Evolutionary conservation across 2,113 vertebrate species (phyloP), one percentile per base, ranked within the genome.

Genomic region (Leucoraja erinaceus): DNA sequence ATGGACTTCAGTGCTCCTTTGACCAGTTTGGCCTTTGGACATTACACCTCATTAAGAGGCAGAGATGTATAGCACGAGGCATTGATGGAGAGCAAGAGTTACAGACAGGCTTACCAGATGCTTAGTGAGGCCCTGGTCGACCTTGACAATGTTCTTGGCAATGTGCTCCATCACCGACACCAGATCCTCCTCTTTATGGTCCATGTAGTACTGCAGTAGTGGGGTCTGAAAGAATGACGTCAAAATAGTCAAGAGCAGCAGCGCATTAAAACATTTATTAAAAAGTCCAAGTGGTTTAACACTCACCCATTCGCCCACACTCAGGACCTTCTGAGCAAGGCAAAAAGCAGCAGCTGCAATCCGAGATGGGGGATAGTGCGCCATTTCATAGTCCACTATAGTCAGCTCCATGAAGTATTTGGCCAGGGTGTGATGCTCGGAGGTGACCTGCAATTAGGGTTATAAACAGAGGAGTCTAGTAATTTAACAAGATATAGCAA

Each of bases 331-430:
- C 77, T 97, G 95, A 18, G 97, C 95, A 4, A 98, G 95, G 54
- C 96, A 97, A 93, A 96, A 96, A 47, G 98, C 96, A 91, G 97
- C 97, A 1, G 97, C 96, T 3, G 98, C 97, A 79, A 95, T 95
- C 78, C 96, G 95, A 28, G 98, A 98, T 72, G 98, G 97, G 72
- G 95, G 95, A 79, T 97, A 95, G 93, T 97, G 97, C 93, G 96
- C 96, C 97, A 98, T 98, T 0, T 98, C 96, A 0, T 98, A 99
- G 94, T 98, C 97, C 0, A 97, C 33, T 95, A 97, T 96, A 16
- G 96, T 96, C 16, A 98, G 94, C 94, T 99, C 98, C 94, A 98
- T 96, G 68, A 99, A 94, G 93, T 98, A 98, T 93, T 97, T 98
- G 0, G 97, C 96, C 93, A 99, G 93, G 0, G 96, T 94, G 86